Evolutionary conservation across 2,113 vertebrate species (phyloP).

Genomic region (Empidonax traillii): DNA sequence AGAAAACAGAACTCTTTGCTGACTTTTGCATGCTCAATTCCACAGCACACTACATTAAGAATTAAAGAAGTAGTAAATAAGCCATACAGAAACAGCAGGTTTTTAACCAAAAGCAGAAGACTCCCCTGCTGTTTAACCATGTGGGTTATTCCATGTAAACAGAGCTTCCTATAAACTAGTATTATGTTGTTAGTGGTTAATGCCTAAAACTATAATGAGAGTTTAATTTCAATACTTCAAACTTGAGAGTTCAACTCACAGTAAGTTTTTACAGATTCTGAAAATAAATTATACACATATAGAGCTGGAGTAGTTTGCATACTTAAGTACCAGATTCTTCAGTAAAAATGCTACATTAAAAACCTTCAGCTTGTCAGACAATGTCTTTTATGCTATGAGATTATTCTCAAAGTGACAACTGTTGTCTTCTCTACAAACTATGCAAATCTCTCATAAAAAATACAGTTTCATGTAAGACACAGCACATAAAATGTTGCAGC

Average conservation of each 20-base stretch:
- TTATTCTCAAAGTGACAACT: not conserved
- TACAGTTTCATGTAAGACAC: not conserved
- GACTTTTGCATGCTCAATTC: constrained; percentile 74
- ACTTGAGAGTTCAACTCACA: constrained; percentile 17
- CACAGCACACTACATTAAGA: constrained; percentile 75
- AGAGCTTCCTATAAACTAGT: constrained; percentile 59
- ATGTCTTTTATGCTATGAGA: not conserved
- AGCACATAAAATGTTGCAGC: not conserved
- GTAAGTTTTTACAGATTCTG: not conserved
- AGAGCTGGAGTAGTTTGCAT: not conserved
- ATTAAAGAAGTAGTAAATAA: constrained; percentile 81
- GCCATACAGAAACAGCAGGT: constrained; percentile 71
- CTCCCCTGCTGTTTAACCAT: constrained; percentile 74
- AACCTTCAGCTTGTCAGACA: not conserved
- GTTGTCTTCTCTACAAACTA: not conserved
- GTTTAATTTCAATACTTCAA: constrained; percentile 65
- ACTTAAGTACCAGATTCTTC: not conserved
- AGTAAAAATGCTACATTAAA: not conserved
- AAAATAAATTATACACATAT: not conserved
- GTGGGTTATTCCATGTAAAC: constrained; percentile 53
- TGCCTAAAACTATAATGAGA: constrained; percentile 56
- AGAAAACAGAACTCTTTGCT: constrained; percentile 76
- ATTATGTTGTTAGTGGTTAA: constrained; percentile 53
- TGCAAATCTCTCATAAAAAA: not conserved
- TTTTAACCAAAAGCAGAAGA: constrained; percentile 79